A percentile compares a stretch with the other conserved stretches of the same genome.
phyloP scores from a whole-genome alignment of 2,113 vertebrate species.

The Mugil cephalus region DNA sequence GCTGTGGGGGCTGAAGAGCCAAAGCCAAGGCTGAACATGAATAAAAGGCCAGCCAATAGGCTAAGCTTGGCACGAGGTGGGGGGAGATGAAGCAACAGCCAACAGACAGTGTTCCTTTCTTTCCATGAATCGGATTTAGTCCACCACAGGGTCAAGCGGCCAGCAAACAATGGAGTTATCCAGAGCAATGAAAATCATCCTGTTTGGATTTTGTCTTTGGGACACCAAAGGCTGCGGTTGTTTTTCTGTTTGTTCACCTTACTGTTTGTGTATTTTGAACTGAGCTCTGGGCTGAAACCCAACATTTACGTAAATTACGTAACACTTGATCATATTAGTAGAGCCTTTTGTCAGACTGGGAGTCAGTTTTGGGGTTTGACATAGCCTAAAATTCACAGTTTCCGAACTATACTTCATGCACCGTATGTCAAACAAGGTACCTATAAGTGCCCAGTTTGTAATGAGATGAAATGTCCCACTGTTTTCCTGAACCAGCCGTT shows the following conservation, averaged over 20 bases:
- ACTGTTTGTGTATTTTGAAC: slow-evolving; percentile 34
- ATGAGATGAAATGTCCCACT: not conserved
- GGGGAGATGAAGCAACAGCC: slow-evolving; percentile 44
- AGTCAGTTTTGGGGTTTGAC: not conserved
- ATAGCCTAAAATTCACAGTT: not conserved
- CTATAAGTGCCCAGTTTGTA: not conserved
- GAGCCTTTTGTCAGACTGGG: not conserved
- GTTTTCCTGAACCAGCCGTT: slow-evolving; percentile 1
- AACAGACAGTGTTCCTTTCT: slow-evolving; percentile 71
- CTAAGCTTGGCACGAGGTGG: slow-evolving; percentile 56
- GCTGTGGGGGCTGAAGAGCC: slow-evolving; percentile 52
- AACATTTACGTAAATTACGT: slow-evolving; percentile 15
- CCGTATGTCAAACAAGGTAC: not conserved
- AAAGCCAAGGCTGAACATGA: slow-evolving; percentile 64
- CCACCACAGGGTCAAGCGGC: slow-evolving; percentile 49
- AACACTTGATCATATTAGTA: slow-evolving; percentile 23
- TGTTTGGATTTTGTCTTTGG: slow-evolving; percentile 38
- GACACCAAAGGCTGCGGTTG: slow-evolving; percentile 8
- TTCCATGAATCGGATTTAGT: slow-evolving; percentile 71
- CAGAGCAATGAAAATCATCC: slow-evolving; percentile 55
- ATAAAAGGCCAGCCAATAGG: slow-evolving; percentile 67
- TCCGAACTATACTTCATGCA: not conserved
- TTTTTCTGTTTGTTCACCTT: slow-evolving; percentile 41
- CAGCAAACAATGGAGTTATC: slow-evolving; percentile 61
- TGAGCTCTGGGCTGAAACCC: not conserved